Evolutionary conservation across 2,888 invertebrate genomes (phyloP), one percentile per base, ranked within the genome.

Genomic region (Ethmia dodecea): DNA sequence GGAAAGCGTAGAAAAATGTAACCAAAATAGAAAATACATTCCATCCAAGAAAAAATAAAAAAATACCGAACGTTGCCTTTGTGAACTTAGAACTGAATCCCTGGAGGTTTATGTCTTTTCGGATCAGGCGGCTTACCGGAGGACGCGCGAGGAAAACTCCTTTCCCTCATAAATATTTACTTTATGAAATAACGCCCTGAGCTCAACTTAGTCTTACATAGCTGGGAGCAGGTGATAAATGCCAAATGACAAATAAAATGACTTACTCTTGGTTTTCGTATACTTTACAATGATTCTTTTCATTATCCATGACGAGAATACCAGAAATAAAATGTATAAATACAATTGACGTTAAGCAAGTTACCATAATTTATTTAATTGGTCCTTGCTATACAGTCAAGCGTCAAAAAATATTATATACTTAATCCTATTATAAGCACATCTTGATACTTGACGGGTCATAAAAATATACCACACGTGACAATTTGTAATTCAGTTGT

Each of bases 141-240:
- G 73, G 72, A 78, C 73, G 76, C 67, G 65, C 62, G 69, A 56
- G 61, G 63, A 64, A 66, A 26, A 74, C 75, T 74, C 75, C 71
- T 72, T 72, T 69, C 60, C 62, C 76, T 83, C 79, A 84, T 83
- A 86, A 84, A 86, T 86, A 86, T 86, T 84, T 86, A 84, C 83
- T 76, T 78, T 81, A 84, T 77, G 77, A 84, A 83, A 84, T 79
- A 81, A 81, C 76, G 62, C 70, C 67, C 63, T 49, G 51, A 70
- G 75, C 70, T 70, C 60, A 62, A 70, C 77, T 77, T 65, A 74
- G 69, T 62, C 60, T 61, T 55, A 72, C 34, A 34, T 59, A 68
- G 49, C 66, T 76, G 75, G 56, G 52, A 60, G 55, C 74, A 75
- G 77, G 78, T 79, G 80, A 76, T 78, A 77, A 75, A 73, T 69